A percentile compares a stretch with the other conserved stretches of the same genome.
Conservation (phyloP, 2,113 vertebrate species). For the Pseudorectes ferrugineus region DNA sequence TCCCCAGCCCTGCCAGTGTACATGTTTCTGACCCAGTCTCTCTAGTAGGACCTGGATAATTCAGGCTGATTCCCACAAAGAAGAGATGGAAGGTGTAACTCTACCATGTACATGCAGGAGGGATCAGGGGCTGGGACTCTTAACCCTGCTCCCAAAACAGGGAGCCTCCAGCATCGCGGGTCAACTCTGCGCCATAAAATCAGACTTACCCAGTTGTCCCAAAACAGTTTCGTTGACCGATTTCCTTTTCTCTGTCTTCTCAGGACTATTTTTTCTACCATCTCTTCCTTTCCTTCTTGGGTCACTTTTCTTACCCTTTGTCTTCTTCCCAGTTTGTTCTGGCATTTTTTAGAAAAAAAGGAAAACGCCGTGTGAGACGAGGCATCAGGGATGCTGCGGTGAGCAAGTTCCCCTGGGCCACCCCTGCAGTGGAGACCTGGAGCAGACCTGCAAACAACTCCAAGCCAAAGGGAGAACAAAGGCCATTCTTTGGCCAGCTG, state of each 20-base stretch:
- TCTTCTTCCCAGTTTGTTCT: conserved; percentile 84
- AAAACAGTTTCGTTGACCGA: conserved; percentile 86
- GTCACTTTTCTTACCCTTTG: conserved; percentile 85
- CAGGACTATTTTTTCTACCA: conserved; percentile 83
- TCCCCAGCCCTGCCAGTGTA: neutral
- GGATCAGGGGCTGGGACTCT: neutral
- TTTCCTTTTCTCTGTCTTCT: conserved; percentile 92
- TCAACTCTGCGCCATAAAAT: neutral
- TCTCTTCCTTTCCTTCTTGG: conserved; percentile 85
- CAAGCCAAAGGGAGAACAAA: neutral
- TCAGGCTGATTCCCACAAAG: neutral
- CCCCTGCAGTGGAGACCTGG: neutral
- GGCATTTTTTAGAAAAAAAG: conserved; percentile 45
- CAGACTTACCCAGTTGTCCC: conserved; percentile 88
- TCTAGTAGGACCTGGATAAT: neutral
- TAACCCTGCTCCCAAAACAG: neutral
- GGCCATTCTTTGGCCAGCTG: neutral
- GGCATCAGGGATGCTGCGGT: neutral
- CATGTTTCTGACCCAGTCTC: neutral
- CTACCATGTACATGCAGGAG: neutral
- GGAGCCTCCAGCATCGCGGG: neutral
- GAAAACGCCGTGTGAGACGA: conserved; percentile 3
- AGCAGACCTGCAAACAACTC: neutral
- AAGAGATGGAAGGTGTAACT: neutral
- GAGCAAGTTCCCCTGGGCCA: neutral